Percentiles rank a stretch among this genome's conserved stretches.
Conservation (phyloP, 2,888 invertebrate genomes). For the Scaptomyza cyrtandrae region DNA sequence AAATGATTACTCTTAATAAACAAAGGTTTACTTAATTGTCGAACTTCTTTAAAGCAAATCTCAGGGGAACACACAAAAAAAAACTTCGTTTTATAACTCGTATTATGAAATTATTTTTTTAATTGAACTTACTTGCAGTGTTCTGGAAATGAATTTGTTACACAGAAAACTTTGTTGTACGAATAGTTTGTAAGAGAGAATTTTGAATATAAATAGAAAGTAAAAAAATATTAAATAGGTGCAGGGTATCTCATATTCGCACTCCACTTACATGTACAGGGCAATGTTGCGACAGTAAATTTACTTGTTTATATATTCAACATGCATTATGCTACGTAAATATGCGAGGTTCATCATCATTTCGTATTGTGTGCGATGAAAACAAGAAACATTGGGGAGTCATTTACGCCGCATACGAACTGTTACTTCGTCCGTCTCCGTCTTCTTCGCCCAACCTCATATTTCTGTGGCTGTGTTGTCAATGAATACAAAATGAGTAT, state of each 20-base stretch:
- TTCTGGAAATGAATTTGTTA: too few species aligned
- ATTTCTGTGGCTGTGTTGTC: constrained; percentile 34
- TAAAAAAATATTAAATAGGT: too few species aligned
- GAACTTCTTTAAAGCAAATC: too few species aligned
- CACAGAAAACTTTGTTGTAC: too few species aligned
- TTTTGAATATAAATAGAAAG: too few species aligned
- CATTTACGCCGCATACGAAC: constrained; percentile 18
- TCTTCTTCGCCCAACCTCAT: not conserved
- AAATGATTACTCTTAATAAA: too few species aligned
- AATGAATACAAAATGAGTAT: constrained; percentile 64
- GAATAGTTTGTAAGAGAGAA: too few species aligned
- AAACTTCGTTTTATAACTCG: too few species aligned
- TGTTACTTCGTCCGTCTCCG: not conserved
- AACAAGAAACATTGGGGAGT: constrained; percentile 30
- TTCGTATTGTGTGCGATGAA: constrained; percentile 24
- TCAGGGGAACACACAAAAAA: too few species aligned
- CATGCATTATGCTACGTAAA: constrained; percentile 9
- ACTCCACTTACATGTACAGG: not conserved
- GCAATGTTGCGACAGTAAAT: constrained; percentile 3
- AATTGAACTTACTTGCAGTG: too few species aligned
- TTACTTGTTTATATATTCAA: constrained; percentile 8
- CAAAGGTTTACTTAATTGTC: too few species aligned
- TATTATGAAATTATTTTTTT: too few species aligned
- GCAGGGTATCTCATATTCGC: not conserved
- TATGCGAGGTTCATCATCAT: constrained; percentile 26